Percentiles rank a stretch among this genome's conserved stretches.
These are phyloP conservation scores for Lepidurus couesii DNA, from an alignment of 1,140 invertebrate genomes.

Conservation along the genomic window DNA sequence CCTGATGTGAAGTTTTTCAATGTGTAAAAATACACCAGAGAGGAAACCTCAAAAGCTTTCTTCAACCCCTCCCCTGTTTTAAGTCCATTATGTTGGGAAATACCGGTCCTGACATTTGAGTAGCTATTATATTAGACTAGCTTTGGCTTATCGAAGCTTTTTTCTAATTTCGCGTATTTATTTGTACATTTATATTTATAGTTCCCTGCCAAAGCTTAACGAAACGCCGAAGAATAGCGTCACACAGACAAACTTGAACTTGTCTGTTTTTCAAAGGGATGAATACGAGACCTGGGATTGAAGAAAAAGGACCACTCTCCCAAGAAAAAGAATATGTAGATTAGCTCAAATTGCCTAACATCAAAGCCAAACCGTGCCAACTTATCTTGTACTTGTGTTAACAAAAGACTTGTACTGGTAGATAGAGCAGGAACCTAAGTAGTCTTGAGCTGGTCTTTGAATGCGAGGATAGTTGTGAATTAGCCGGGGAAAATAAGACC, in stretches of 20 bases:
- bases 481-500: not conserved
- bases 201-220: not conserved
- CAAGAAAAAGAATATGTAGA: not conserved
- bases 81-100: not conserved
- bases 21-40: conserved; percentile 1
- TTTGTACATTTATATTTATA: not conserved
- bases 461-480: conserved; percentile 7
- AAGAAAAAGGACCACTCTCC: not conserved
- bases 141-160: conserved; percentile 8
- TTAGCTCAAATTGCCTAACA: conserved; percentile 17
- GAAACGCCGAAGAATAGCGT: not conserved
- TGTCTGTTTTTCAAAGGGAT: not conserved
- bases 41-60: not conserved
- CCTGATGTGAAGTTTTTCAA: not conserved
- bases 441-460: conserved; percentile 6
- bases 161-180: not conserved
- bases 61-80: not conserved
- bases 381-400: not conserved
- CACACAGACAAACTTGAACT: not conserved
- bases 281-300: not conserved
- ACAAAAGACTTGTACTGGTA: conserved; percentile 1
- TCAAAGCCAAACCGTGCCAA: conserved; percentile 17
- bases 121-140: not conserved
- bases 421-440: not conserved
- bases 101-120: not conserved